Percentiles rank a stretch among this genome's conserved stretches.
phyloP scores from a whole-genome alignment of 2,113 vertebrate species.

The Anser brachyrhynchus region DNA sequence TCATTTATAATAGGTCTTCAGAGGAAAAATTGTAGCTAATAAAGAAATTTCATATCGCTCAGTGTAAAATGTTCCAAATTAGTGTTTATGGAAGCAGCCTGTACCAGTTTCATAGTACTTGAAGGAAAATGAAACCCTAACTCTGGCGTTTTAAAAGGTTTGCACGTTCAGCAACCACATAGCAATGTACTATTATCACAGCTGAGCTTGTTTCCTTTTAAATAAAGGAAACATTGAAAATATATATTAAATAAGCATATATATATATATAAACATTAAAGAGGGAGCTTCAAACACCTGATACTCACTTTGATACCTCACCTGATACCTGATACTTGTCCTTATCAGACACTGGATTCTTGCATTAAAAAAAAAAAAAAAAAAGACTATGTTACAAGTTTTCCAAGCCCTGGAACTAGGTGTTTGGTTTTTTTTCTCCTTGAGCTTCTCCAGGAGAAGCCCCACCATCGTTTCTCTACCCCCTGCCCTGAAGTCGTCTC shows the following conservation, averaged over 20 bases:
- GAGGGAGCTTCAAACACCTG: neutral
- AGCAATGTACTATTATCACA: neutral
- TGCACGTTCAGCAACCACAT: neutral
- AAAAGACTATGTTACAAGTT: neutral
- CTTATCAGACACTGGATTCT: neutral
- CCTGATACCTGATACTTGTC: no score
- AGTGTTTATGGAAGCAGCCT: neutral
- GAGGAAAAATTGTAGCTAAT: neutral
- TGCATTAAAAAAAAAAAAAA: neutral
- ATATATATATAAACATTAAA: neutral
- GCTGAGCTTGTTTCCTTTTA: neutral
- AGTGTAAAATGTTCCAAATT: neutral
- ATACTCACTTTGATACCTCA: no score
- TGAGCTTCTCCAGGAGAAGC: neutral
- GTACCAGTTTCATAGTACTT: neutral
- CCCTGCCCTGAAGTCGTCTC: neutral
- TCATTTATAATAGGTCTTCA: neutral
- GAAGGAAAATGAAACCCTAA: neutral
- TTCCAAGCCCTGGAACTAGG: neutral
- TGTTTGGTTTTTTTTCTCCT: no score
- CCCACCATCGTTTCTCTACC: neutral
- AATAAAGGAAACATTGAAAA: neutral
- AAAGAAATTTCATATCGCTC: neutral
- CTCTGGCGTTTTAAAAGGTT: neutral
- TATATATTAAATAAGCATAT: neutral